Base-by-base conservation (phyloP, 2,797 vertebrate species). In the Protonibea diacanthus region DNA sequence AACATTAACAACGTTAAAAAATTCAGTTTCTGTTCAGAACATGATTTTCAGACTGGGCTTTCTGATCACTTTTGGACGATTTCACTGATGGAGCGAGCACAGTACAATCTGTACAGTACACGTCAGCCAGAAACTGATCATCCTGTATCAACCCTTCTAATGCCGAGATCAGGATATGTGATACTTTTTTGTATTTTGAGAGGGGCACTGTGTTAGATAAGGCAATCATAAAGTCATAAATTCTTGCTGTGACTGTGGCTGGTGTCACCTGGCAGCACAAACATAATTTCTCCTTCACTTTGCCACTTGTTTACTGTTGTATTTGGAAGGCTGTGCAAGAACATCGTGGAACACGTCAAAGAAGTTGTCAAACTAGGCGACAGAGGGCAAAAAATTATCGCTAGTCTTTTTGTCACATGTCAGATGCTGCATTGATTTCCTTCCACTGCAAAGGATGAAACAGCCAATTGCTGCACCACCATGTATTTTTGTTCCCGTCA, bases 161-260 rank as follows among this genome's bases (percentile, higher is more conserved):
- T 61, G 40, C 47, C 29, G n/a, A 3, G 42, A 47, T 44, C 17
- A 44, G 18, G 51, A 53, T 52, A 21, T 9, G 9, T 25, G 29
- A 38, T 47, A 18, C 7, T n/a, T 23, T n/a, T 71, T 56, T 25
- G 5, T 59, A 10, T 53, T 48, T 56, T 4, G 5, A 23, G 21
- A 60, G 18, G 20, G 61, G 29, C 17, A 29, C 25, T 27, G 45
- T 53, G 52, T 58, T 23, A 12, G 20, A 71, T 67, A 45, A 45
- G 15, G n/a, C 11, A 21, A 64, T 65, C 52, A 56, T 61, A 12
- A 25, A 59, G 38, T 53, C 65, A 59, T 60, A 48, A 12, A 70
- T 66, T 69, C 44, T 64, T 58, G 63, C 49, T 49, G 21, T 42
- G 60, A 71, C 60, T 12, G 40, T 61, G 42, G 27, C 3, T 10